These are phyloP conservation scores for Cotesia glomerata DNA, from an alignment of 1,140 invertebrate genomes.

Conservation along the genomic window DNA sequence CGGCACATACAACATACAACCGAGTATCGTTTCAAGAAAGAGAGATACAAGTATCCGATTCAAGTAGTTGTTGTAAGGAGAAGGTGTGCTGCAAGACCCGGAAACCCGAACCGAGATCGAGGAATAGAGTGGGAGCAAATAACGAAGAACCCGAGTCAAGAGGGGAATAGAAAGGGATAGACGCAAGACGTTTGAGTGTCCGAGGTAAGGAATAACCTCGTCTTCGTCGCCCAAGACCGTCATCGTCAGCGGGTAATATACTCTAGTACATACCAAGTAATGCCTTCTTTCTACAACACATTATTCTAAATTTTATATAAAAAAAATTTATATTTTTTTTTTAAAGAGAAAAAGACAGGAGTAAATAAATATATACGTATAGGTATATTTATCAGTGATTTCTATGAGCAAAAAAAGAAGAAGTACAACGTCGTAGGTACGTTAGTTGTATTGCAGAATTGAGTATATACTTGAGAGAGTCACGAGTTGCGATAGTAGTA, in stretches of 20 bases:
- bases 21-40: no score
- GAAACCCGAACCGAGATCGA: background rate
- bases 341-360: no score
- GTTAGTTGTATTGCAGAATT: background rate
- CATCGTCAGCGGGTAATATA: no score
- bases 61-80: background rate
- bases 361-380: background rate
- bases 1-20: background rate
- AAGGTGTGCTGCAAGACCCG: conserved; percentile 24
- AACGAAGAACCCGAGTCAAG: conserved; percentile 17
- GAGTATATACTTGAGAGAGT: background rate
- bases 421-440: background rate
- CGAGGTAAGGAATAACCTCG: conserved; percentile 8
- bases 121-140: conserved; percentile 21
- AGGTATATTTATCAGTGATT: background rate
- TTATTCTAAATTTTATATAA: background rate
- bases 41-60: background rate
- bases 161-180: conserved; percentile 28
- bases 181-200: conserved; percentile 12
- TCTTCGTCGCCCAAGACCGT: no score
- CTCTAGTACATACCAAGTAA: background rate
- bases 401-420: background rate
- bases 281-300: background rate
- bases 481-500: conserved; percentile 9
- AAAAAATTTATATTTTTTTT: no score